A percentile compares a stretch with the other conserved stretches of the same genome.
These are phyloP conservation scores for Callipepla californica DNA, from an alignment of 2,113 vertebrate genomes.

Conservation along the genomic window DNA sequence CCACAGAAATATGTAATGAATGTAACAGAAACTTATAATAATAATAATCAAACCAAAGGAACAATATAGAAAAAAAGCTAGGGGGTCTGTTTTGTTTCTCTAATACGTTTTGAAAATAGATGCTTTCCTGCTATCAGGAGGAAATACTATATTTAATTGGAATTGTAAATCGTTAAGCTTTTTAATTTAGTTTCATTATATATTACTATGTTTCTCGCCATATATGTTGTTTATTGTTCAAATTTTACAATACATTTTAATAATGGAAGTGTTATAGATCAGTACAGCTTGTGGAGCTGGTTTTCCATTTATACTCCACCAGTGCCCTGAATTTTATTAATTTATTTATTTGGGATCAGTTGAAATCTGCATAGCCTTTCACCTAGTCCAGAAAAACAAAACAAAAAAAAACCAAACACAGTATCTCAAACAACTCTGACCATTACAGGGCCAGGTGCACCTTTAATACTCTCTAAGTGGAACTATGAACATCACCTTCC, in stretches of 20 bases:
- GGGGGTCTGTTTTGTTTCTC: slow-evolving; percentile 7
- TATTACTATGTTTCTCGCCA: not conserved
- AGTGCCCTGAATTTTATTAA: not conserved
- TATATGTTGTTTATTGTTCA: slow-evolving; percentile 3
- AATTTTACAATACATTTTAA: slow-evolving; percentile 12
- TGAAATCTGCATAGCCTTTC: not conserved
- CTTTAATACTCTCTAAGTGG: not conserved
- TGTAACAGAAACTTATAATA: not conserved
- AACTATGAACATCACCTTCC: not conserved
- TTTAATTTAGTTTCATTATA: not conserved
- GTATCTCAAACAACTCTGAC: not conserved
- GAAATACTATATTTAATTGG: slow-evolving; percentile 44
- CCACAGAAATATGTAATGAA: not conserved
- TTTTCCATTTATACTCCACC: not conserved
- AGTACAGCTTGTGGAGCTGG: not conserved
- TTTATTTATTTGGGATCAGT: not conserved
- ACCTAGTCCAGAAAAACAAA: not conserved
- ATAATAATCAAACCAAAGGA: not conserved
- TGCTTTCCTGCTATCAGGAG: not conserved
- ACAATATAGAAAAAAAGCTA: not conserved
- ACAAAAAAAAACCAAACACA: not conserved
- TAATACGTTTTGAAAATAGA: not conserved
- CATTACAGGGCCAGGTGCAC: fast-evolving
- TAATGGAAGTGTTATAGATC: not conserved
- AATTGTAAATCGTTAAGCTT: slow-evolving; percentile 42